Evolutionary conservation across 2,113 vertebrate genomes (phyloP), one percentile per base, ranked within the genome.

Genomic region (Calyptomena viridis): DNA sequence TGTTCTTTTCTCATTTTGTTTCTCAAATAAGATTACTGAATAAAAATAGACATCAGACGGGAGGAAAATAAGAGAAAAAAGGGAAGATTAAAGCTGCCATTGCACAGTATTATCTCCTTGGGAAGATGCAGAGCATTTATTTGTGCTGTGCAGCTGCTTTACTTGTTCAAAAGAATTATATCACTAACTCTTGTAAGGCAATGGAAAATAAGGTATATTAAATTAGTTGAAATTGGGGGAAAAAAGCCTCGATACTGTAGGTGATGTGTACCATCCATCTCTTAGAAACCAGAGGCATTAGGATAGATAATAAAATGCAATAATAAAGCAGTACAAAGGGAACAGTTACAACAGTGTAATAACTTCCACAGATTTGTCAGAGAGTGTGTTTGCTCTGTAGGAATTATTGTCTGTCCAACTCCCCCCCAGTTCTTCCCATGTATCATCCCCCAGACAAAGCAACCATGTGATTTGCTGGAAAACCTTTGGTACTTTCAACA

Each of bases 241-340:
- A 74, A 87, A 79, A 1, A 47, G 62, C 28, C 11, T 60, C 53
- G 67, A 40, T 86, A 5, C 21, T n/a, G n/a, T 15, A 53, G 64
- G 27, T 47, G 67, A 50, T 95, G n/a, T 19, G 28, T 55, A 35
- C 14, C 73, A 95, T 84, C 55, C 74, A 63, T 87, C 73, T 84
- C 58, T 83, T 80, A n/a, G 67, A 63, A 83, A 93, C 18, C 56
- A 69, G 83, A 87, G 69, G 46, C 16, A 31, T 84, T 72, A 53
- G 50, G 58, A 40, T 14, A 66, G 80, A 47, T 62, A 89, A 92
- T 83, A 92, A 96, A 95, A 93, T 31, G 55, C 59, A 88, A 8
- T 47, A 63, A 84, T 83, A 86, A 84, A 95, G 25, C 59, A 52
- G 17, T 52, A 59, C 63, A 91, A 92, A 92, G 33, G 33, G 60